These are phyloP conservation scores for Caenorhabditis zanzibari DNA, from an alignment of 2,888 invertebrate species.

Conservation along the genomic window DNA sequence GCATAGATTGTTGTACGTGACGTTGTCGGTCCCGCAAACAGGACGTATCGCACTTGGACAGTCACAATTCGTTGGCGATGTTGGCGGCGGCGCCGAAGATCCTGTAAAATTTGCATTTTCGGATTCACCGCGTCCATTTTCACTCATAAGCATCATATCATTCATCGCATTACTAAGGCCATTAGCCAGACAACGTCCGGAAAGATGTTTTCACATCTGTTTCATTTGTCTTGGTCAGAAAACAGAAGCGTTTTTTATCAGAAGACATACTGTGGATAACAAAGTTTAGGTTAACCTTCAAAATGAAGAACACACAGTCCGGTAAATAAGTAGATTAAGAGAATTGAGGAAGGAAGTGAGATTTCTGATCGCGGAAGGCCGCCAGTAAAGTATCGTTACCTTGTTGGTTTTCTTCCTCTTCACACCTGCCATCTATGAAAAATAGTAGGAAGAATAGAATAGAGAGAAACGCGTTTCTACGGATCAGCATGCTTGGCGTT, in stretches of 20 bases:
- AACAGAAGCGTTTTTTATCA: neutral
- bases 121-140: slow-evolving; percentile 26
- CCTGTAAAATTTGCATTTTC: slow-evolving; percentile 58
- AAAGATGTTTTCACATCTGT: slow-evolving; percentile 37
- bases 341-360: slow-evolving; percentile 34
- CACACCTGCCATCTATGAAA: slow-evolving; percentile 51
- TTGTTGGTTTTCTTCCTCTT: slow-evolving; percentile 46
- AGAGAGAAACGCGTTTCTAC: slow-evolving; percentile 52
- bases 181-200: slow-evolving; percentile 49
- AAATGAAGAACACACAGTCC: slow-evolving; percentile 39
- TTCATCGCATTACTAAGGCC: slow-evolving; percentile 35
- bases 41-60: slow-evolving; percentile 74
- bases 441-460: slow-evolving; percentile 45
- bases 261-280: neutral
- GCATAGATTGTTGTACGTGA: slow-evolving; percentile 78
- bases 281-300: slow-evolving; percentile 47
- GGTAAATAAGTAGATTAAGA: slow-evolving; percentile 40
- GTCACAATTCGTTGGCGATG: slow-evolving; percentile 66
- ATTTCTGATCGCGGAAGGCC: slow-evolving; percentile 47
- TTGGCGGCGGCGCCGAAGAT: slow-evolving; percentile 6
- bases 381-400: slow-evolving; percentile 42
- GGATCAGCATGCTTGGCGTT: slow-evolving; percentile 52
- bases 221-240: slow-evolving; percentile 4
- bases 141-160: slow-evolving; percentile 50
- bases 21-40: slow-evolving; percentile 79